Evolutionary conservation across 2,797 vertebrate genomes (phyloP).

Genomic region (Xenentodon cancila): DNA sequence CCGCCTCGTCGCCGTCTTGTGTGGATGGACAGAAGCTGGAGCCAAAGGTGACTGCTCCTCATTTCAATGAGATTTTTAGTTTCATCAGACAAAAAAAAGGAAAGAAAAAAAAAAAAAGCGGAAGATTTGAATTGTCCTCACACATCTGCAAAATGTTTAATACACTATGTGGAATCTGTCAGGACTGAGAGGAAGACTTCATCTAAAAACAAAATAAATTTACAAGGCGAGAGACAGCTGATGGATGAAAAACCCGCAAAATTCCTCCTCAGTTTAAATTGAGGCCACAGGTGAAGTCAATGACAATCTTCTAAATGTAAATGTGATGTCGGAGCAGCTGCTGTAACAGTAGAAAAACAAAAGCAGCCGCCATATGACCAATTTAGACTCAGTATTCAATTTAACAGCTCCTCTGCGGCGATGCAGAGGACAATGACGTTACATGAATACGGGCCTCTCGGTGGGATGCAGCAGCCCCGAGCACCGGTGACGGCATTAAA

Average conservation of each 20-base stretch:
- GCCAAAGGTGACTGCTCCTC: conserved; percentile 17
- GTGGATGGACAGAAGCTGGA: conserved; percentile 12
- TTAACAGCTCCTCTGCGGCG: conserved; percentile 45
- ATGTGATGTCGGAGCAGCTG: conserved; percentile 34
- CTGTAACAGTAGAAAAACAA: conserved; percentile 20
- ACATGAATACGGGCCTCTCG: conserved; percentile 28
- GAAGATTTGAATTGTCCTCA: conserved; percentile 41
- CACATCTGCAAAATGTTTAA: conserved; percentile 53
- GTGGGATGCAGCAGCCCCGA: conserved; percentile 13
- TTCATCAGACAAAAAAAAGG: conserved; percentile 5
- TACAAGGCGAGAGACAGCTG: conserved; percentile 16
- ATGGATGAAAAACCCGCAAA: conserved; percentile 22
- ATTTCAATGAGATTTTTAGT: conserved; percentile 39
- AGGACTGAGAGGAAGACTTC: conserved; percentile 16
- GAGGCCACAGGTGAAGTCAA: conserved; percentile 23
- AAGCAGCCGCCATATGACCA: conserved; percentile 46
- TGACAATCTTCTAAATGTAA: conserved; percentile 36
- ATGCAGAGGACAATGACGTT: conserved; percentile 48
- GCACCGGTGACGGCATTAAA: conserved; percentile 42
- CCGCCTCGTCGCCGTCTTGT: conserved; percentile 33
- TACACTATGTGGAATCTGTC: conserved; percentile 34
- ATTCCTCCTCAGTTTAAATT: conserved; percentile 8
- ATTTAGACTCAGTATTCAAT: conserved; percentile 47
- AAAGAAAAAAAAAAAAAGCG: conserved; percentile 11
- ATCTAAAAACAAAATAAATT: conserved; percentile 13